Conservation (phyloP, 2,888 invertebrate genomes). For the Mythimna ferrago region DNA sequence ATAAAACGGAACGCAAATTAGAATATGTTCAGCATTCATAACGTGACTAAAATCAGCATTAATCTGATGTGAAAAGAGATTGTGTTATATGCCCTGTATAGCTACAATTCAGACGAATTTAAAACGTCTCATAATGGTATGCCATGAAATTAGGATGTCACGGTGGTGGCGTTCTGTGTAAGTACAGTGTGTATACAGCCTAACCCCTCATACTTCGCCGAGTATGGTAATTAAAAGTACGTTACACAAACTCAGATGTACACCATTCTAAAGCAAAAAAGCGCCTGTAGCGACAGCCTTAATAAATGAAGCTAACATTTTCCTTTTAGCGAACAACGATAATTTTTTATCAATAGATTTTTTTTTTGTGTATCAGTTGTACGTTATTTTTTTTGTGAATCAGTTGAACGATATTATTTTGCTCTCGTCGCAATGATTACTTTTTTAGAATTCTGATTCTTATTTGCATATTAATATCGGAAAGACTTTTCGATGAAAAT, state of each 20-base stretch:
- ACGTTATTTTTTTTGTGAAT: constrained; percentile 50
- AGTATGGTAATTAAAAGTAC: constrained; percentile 67
- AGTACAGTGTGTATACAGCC: constrained; percentile 36
- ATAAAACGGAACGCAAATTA: constrained; percentile 13
- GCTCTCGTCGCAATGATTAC: constrained; percentile 64
- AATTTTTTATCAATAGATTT: constrained; percentile 55
- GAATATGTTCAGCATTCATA: constrained; percentile 52
- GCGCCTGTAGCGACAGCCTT: constrained; percentile 32
- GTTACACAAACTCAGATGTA: constrained; percentile 51
- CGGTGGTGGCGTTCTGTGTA: neutral
- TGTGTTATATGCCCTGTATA: too few species aligned
- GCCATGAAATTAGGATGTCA: constrained; percentile 11
- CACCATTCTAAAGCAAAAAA: constrained; percentile 52
- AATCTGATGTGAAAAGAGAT: too few species aligned
- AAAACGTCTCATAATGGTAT: too few species aligned
- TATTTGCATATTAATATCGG: constrained; percentile 60
- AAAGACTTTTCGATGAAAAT: constrained; percentile 45
- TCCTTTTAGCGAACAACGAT: constrained; percentile 49
- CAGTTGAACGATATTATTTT: constrained; percentile 56
- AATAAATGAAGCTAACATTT: constrained; percentile 51
- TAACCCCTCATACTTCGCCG: constrained; percentile 55
- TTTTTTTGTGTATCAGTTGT: constrained; percentile 53
- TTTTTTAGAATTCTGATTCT: constrained; percentile 57
- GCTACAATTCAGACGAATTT: too few species aligned
- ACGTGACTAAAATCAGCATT: neutral